phyloP scores from a whole-genome alignment of 92 coral and sea anemone genomes.

The Pocillopora meandrina region DNA sequence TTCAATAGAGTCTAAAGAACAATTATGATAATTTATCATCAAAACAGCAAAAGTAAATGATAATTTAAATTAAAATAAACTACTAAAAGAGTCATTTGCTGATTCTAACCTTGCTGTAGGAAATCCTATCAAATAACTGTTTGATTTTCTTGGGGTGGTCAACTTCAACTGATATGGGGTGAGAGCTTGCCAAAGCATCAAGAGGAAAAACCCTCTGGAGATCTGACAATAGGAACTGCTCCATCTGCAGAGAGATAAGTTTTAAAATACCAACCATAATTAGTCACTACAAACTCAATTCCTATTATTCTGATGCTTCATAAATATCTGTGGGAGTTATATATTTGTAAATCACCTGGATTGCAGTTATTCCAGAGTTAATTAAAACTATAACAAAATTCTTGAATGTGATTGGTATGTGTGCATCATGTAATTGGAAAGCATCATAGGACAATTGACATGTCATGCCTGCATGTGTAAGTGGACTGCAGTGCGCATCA shows the following conservation, averaged over 20 bases:
- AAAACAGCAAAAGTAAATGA: background rate
- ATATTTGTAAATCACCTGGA: background rate
- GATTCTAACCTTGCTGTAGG: conserved; percentile 84
- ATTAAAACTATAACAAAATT: too few species aligned
- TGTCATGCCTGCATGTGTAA: too few species aligned
- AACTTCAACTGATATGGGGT: conserved; percentile 91
- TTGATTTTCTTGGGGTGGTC: conserved; percentile 88
- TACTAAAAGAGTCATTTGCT: background rate
- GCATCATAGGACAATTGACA: too few species aligned
- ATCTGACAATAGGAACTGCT: conserved; percentile 75
- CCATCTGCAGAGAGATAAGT: conserved; percentile 64
- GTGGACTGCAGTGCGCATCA: too few species aligned
- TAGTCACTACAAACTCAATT: too few species aligned
- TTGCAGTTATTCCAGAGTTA: too few species aligned
- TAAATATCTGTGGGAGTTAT: background rate
- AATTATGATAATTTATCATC: too few species aligned
- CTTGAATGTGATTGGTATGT: too few species aligned
- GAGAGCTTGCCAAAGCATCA: conserved; percentile 86
- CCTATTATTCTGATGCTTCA: too few species aligned
- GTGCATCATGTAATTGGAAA: too few species aligned
- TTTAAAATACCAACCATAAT: too few species aligned
- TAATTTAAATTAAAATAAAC: background rate
- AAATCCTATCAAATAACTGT: conserved; percentile 84
- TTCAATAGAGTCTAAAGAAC: too few species aligned
- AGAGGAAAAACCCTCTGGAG: conserved; percentile 84